Evolutionary conservation across 2,888 invertebrate genomes (phyloP).

Genomic region (Hydrotaea diabolus): DNA sequence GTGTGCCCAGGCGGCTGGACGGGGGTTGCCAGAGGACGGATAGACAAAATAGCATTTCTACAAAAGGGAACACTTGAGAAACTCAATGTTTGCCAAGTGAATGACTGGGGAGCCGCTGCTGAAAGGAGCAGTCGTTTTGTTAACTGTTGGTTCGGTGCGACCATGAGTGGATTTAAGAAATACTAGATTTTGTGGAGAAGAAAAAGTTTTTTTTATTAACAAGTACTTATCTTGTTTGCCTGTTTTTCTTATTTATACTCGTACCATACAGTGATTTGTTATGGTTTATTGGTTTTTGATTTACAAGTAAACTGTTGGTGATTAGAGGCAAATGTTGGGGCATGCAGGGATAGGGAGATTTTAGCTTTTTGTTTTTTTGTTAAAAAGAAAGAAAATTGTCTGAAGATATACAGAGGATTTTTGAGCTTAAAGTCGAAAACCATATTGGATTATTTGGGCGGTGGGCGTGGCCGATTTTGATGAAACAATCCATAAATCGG

Average conservation of each 20-base stretch:
- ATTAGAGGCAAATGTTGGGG: not conserved
- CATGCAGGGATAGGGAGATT: not conserved
- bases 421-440: too few relatives aligned
- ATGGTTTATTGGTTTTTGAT: not conserved
- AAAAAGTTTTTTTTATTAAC: constrained; percentile 50
- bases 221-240: constrained; percentile 54
- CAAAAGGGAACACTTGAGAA: not conserved
- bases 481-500: too few relatives aligned
- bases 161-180: not conserved
- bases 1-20: too few relatives aligned
- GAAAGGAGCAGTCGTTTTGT: constrained; percentile 40
- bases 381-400: too few relatives aligned
- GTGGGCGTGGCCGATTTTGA: too few relatives aligned
- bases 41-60: not conserved
- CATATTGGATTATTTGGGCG: too few relatives aligned
- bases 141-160: constrained; percentile 19
- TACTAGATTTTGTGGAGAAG: constrained; percentile 8
- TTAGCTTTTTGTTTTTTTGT: too few relatives aligned
- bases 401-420: too few relatives aligned
- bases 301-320: not conserved
- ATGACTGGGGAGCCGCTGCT: not conserved
- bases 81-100: not conserved
- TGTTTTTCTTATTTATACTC: too few relatives aligned
- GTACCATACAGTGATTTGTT: constrained; percentile 42
- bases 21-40: not conserved